Base-by-base conservation (phyloP, 1,140 invertebrate genomes). In the Danaus melanippus region DNA sequence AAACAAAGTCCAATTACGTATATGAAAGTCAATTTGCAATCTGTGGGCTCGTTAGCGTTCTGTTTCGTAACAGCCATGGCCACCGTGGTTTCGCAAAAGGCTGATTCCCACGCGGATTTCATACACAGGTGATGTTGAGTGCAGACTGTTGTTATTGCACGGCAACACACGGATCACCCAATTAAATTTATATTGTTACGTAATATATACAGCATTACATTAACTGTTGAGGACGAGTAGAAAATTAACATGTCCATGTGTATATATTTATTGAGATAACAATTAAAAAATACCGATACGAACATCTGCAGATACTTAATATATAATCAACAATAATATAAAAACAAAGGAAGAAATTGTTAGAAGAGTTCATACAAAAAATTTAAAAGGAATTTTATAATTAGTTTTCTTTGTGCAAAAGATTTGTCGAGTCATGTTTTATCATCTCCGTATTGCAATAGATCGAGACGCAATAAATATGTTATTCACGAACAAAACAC, bases 71-170 rank as follows among this genome's bases (percentile, higher is more conserved):
- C 66, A 47, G 55, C 51, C 53, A 63, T 49, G 66, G 66, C 54
- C 58, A 47, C 57, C 55, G 55, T 55, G 65, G 52, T 77, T 80
- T 70, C 78, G 72, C 74, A 83, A 84, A 56, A 64, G 60, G 64
- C 72, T 60, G 69, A 71, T 84, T 84, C 81, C 81, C 81, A 84
- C 81, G 81, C 81, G 74, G 76, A 84, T 82, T 84, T 83, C 74
- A 70, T 80, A 76, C 52, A 69, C 72, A 80, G 75, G 76, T 81
- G 76, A 63, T 64, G 62, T 66, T 66, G 57, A 72, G 68, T 68
- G 64, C 69, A 70, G 74, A 67, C 63, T 67, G 66, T 67, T 71
- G 74, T 71, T 56, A 67, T 69, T 70, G 66, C 64, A 60, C 58
- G 59, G 64, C 64, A 62, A 72, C 71, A 60, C 59, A 60, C 46